Conservation (phyloP, 2,888 invertebrate species). For the Melipona beecheii region DNA sequence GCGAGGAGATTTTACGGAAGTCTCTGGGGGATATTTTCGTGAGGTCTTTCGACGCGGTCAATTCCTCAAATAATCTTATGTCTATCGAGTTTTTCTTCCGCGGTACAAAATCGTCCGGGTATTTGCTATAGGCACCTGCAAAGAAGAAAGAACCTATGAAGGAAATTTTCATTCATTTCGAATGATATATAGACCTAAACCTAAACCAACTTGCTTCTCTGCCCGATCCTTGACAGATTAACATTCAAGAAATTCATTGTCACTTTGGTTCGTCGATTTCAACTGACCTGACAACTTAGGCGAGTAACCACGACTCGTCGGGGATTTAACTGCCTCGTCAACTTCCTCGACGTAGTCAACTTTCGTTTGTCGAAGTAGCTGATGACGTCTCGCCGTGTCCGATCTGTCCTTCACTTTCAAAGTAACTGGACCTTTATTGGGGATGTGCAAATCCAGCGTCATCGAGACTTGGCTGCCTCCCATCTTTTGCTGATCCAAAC, state of each 20-base stretch:
- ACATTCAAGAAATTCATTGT: not conserved
- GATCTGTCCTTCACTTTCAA: constrained; percentile 87
- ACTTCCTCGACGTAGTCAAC: constrained; percentile 89
- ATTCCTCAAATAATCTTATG: constrained; percentile 78
- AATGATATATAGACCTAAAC: too few species aligned
- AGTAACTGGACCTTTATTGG: constrained; percentile 87
- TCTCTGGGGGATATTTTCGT: constrained; percentile 78
- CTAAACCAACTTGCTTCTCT: not conserved
- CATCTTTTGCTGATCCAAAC: constrained; percentile 86
- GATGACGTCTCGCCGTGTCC: constrained; percentile 89
- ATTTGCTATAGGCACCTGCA: constrained; percentile 77
- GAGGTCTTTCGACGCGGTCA: constrained; percentile 73
- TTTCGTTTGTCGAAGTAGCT: constrained; percentile 90
- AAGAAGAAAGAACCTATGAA: not conserved
- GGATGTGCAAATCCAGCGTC: constrained; percentile 90
- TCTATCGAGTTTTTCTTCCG: constrained; percentile 81
- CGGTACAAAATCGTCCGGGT: constrained; percentile 81
- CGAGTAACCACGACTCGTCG: constrained; percentile 64
- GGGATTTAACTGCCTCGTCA: constrained; percentile 71
- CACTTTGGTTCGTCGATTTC: not conserved
- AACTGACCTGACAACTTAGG: constrained; percentile 74
- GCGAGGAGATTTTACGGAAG: constrained; percentile 79
- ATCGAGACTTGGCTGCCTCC: constrained; percentile 89
- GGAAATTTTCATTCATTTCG: too few species aligned
- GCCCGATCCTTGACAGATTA: too few species aligned